phyloP scores from a whole-genome alignment of 1,140 invertebrate genomes.

The Drosophila lini region DNA sequence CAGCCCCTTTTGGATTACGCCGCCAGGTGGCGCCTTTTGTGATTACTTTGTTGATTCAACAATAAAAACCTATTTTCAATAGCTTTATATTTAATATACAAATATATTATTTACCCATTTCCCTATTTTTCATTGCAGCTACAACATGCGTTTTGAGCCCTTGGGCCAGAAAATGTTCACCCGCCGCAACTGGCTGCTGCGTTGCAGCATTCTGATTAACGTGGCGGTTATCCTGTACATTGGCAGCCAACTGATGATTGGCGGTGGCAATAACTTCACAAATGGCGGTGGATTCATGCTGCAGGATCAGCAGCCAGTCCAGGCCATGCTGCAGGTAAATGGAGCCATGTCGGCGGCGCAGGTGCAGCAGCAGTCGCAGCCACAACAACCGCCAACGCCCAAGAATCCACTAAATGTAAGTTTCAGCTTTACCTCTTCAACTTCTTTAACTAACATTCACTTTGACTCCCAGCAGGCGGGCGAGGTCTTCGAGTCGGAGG shows the following conservation, averaged over 20 bases:
- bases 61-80: too few relatives aligned
- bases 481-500: conserved; percentile 57
- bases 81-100: not conserved
- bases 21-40: not conserved
- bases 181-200: conserved; percentile 89
- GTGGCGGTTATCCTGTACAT: conserved; percentile 89
- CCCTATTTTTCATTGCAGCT: conserved; percentile 40
- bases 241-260: conserved; percentile 86
- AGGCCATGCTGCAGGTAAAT: conserved; percentile 46
- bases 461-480: conserved; percentile 21
- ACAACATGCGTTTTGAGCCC: conserved; percentile 79
- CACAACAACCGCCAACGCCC: conserved; percentile 46
- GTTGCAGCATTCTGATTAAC: conserved; percentile 90
- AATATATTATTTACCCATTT: not conserved
- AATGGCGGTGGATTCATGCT: conserved; percentile 75
- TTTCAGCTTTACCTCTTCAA: not conserved
- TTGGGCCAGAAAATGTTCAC: conserved; percentile 85
- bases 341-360: conserved; percentile 27
- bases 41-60: too few relatives aligned
- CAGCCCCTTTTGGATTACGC: not conserved
- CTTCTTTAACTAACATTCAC: not conserved
- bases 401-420: conserved; percentile 61
- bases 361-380: conserved; percentile 38
- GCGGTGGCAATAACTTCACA: conserved; percentile 76
- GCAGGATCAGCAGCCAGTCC: conserved; percentile 64